These are phyloP conservation scores for Polydrusus cervinus DNA, from an alignment of 2,888 invertebrate genomes.

Conservation along the genomic window DNA sequence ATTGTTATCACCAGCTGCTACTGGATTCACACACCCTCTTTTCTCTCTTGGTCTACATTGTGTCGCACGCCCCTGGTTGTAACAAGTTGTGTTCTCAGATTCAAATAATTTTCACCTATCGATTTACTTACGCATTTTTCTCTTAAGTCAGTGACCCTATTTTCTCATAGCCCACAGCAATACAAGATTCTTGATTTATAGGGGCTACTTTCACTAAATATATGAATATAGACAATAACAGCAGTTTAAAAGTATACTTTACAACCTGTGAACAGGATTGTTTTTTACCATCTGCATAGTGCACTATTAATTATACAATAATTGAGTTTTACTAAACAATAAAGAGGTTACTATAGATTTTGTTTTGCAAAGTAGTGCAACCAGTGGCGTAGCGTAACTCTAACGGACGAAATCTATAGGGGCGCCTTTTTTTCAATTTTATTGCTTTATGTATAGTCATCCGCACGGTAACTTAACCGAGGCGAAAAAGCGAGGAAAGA, in stretches of 20 bases:
- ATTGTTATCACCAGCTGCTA: too few relatives aligned
- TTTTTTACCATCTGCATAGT: background rate
- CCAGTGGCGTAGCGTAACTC: too few relatives aligned
- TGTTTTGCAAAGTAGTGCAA: too few relatives aligned
- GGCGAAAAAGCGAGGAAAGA: too few relatives aligned
- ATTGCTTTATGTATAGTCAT: too few relatives aligned
- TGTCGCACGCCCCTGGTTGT: too few relatives aligned
- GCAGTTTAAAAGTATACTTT: slow-evolving; percentile 15
- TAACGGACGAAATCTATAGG: too few relatives aligned
- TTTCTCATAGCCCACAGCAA: slow-evolving; percentile 21
- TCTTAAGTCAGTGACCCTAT: slow-evolving; percentile 30
- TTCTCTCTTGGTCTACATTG: too few relatives aligned
- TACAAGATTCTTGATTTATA: slow-evolving; percentile 30
- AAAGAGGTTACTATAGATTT: background rate
- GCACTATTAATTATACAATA: background rate
- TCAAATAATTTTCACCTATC: background rate
- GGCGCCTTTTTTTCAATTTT: too few relatives aligned
- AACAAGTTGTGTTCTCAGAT: background rate
- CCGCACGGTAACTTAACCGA: too few relatives aligned
- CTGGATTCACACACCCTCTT: too few relatives aligned
- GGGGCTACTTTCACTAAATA: slow-evolving; percentile 36
- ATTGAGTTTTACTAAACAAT: background rate
- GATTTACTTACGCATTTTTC: slow-evolving; percentile 7
- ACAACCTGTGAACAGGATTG: slow-evolving; percentile 20
- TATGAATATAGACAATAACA: slow-evolving; percentile 38